Percentiles rank a stretch among this genome's conserved stretches.
Evolutionary conservation across 2,113 vertebrate species (phyloP).

Genomic region (Platysternon megacephalum): DNA sequence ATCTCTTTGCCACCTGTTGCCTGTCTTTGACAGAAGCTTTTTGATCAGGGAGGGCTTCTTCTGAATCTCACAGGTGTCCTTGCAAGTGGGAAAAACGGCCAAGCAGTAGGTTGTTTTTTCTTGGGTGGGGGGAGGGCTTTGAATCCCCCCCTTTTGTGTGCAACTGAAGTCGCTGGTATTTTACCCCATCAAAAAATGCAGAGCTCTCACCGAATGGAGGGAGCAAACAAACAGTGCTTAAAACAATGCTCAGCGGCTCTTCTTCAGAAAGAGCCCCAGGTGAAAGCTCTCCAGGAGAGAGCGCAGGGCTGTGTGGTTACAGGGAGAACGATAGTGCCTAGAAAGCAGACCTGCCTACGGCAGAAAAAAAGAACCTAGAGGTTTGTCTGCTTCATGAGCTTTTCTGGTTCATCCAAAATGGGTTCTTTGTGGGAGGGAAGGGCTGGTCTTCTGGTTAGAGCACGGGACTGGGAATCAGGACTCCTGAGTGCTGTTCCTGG

Average conservation of each 20-base stretch:
- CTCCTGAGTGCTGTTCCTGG: neutral
- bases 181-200: neutral
- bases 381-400: neutral
- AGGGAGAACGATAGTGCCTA: neutral
- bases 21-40: neutral
- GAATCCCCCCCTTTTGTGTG: neutral
- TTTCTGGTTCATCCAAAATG: neutral
- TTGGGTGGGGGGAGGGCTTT: neutral
- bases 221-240: neutral
- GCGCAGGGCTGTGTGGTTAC: neutral
- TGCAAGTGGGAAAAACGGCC: neutral
- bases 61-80: neutral
- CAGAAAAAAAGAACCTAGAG: neutral
- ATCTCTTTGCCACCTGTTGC: neutral
- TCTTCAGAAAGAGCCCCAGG: neutral
- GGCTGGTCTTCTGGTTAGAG: neutral
- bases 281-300: neutral
- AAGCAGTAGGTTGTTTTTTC: neutral
- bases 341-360: neutral
- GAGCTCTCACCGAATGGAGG: neutral
- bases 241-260: neutral
- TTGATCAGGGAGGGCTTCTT: neutral
- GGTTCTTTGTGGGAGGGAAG: neutral
- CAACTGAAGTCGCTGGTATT: neutral
- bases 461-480: neutral